These are phyloP conservation scores for Chelon labrosus DNA, from an alignment of 2,797 vertebrate species.

Conservation along the genomic window DNA sequence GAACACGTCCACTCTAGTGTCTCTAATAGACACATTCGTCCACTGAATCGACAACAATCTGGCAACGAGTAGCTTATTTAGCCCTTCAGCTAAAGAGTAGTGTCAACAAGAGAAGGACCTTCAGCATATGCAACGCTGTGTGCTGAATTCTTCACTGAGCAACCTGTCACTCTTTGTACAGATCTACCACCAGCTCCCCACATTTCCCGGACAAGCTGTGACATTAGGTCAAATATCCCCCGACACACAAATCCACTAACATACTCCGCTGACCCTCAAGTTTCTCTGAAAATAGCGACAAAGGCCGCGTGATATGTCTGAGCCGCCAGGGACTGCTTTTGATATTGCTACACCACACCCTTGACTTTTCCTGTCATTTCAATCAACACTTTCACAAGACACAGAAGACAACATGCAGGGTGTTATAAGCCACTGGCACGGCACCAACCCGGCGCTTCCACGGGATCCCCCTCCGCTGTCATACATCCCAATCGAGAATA, in stretches of 20 bases:
- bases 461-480: slow-evolving; percentile 50
- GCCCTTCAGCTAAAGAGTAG: slow-evolving; percentile 15
- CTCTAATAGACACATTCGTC: slow-evolving; percentile 18
- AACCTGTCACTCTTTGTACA: slow-evolving; percentile 54
- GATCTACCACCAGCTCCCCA: slow-evolving; percentile 43
- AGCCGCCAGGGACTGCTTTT: slow-evolving; percentile 43
- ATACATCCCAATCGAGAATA: slow-evolving; percentile 63
- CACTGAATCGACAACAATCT: slow-evolving; percentile 25
- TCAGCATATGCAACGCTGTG: slow-evolving; percentile 57
- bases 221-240: slow-evolving; percentile 58
- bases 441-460: slow-evolving; percentile 48
- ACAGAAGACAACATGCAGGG: slow-evolving; percentile 36
- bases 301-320: slow-evolving; percentile 39
- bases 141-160: slow-evolving; percentile 33
- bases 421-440: slow-evolving; percentile 44
- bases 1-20: slow-evolving; percentile 22
- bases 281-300: slow-evolving; percentile 56
- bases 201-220: slow-evolving; percentile 46
- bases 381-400: slow-evolving; percentile 63
- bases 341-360: slow-evolving; percentile 23
- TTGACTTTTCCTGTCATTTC: slow-evolving; percentile 53
- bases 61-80: slow-evolving; percentile 34
- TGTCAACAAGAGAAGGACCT: slow-evolving; percentile 39
- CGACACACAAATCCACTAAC: slow-evolving; percentile 33
- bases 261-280: slow-evolving; percentile 58